phyloP scores from a whole-genome alignment of 2,113 vertebrate genomes.

The Pseudorectes ferrugineus region DNA sequence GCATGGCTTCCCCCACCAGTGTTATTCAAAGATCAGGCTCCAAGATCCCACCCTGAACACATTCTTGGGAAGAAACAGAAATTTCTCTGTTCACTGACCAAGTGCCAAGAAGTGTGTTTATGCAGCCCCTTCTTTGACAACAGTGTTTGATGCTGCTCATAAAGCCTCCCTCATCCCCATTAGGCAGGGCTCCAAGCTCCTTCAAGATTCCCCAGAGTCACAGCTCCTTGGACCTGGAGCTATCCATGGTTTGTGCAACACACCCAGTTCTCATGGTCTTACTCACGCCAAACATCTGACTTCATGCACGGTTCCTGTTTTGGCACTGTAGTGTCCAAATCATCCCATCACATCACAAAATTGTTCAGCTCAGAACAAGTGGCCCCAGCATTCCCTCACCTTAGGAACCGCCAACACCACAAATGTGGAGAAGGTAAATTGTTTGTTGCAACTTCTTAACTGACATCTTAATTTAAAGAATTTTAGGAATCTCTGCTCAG shows the following conservation, averaged over 20 bases:
- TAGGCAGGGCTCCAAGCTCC: not conserved
- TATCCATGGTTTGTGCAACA: constrained; percentile 18
- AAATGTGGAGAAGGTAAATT: not conserved
- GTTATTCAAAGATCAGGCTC: not conserved
- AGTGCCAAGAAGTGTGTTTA: not conserved
- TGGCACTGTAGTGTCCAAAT: not conserved
- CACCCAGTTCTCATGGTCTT: not conserved
- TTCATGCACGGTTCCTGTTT: not conserved
- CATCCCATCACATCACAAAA: not conserved
- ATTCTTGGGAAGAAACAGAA: not conserved
- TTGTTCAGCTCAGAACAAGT: not conserved
- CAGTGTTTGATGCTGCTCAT: not conserved
- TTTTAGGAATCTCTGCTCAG: not conserved
- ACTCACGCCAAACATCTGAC: not conserved
- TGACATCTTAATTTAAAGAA: not conserved
- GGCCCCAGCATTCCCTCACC: not conserved
- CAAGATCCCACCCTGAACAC: not conserved
- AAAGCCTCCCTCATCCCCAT: not conserved
- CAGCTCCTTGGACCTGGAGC: not conserved
- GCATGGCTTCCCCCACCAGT: not conserved
- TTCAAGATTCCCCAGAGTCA: not conserved
- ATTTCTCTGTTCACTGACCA: not conserved
- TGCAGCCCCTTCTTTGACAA: not conserved
- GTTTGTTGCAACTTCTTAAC: not conserved
- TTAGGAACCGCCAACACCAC: not conserved